Conservation (phyloP, 2,113 vertebrate species). For the Centrocercus urophasianus region DNA sequence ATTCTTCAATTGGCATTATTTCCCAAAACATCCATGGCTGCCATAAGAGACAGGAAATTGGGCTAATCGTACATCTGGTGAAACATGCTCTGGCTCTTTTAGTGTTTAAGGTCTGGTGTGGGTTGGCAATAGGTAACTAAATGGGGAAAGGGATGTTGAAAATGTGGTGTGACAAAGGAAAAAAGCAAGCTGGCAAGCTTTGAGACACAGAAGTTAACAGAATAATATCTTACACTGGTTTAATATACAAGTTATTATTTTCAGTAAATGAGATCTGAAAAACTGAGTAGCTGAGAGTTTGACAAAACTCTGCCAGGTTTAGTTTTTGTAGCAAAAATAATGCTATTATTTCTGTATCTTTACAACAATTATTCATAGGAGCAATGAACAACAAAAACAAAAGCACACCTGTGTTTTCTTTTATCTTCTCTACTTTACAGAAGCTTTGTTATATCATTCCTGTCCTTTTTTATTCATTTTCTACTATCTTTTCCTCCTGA, state of each 20-base stretch:
- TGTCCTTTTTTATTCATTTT: background rate
- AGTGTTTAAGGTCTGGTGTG: background rate
- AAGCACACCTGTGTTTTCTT: background rate
- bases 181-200: background rate
- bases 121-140: background rate
- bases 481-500: background rate
- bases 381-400: background rate
- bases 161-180: background rate
- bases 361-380: background rate
- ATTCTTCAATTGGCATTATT: background rate
- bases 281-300: background rate
- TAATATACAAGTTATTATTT: background rate
- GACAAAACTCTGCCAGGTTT: background rate
- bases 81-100: background rate
- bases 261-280: background rate
- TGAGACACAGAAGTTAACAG: too few relatives aligned
- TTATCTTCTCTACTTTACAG: background rate
- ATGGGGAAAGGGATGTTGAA: background rate
- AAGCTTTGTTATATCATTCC: background rate
- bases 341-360: background rate
- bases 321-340: background rate
- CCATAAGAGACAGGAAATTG: too few relatives aligned
- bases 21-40: background rate
- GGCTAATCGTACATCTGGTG: background rate
- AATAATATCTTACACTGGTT: background rate